Base-by-base conservation (phyloP, 2,797 vertebrate genomes). In the Lepilemur septentrionalis region DNA sequence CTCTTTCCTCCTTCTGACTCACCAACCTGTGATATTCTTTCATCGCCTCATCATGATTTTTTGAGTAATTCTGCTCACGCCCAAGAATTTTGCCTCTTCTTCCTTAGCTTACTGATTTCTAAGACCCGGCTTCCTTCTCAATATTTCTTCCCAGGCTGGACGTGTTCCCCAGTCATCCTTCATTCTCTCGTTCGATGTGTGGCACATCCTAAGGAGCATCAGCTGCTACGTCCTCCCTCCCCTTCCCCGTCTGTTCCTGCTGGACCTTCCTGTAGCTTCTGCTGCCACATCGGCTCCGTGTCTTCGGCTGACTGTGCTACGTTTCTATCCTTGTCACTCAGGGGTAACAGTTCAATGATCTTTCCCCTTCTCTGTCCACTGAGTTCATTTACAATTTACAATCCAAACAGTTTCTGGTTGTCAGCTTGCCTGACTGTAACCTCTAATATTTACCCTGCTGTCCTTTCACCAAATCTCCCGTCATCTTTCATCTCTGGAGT, bases 371-470 rank as follows among this genome's bases (percentile, higher is more conserved):
- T 98, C 97, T 97, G 97, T 97, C 97, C 97, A 97, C 97, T 96
- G 98, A 98, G 94, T 98, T 98, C 97, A 97, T 98, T 98, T 98
- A 97, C 98, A 98, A 97, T 98, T 98, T 98, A 98, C 97, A 98
- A 97, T 97, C 97, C 95, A 97, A 98, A 97, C 95, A 96, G 95
- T 98, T 98, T 97, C 97, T 98, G 96, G 84, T 97, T 98, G 98
- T 98, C 98, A 98, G 94, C 80, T 97, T 95, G 97, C 81, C 97
- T 98, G 90, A 98, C 98, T 92, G 73, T 98, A 96, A 97, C 97
- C 97, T 97, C 90, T 95, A 78, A 95, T 98, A 95, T 98, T 98
- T 97, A 97, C 75, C 88, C 91, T 88, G 72, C 75, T 14, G 3
- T 97, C 93, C 85, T 82, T 73, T 82, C 93, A 97, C 93, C 95